Conservation (phyloP, 2,113 vertebrate genomes). For the Laticauda colubrina region DNA sequence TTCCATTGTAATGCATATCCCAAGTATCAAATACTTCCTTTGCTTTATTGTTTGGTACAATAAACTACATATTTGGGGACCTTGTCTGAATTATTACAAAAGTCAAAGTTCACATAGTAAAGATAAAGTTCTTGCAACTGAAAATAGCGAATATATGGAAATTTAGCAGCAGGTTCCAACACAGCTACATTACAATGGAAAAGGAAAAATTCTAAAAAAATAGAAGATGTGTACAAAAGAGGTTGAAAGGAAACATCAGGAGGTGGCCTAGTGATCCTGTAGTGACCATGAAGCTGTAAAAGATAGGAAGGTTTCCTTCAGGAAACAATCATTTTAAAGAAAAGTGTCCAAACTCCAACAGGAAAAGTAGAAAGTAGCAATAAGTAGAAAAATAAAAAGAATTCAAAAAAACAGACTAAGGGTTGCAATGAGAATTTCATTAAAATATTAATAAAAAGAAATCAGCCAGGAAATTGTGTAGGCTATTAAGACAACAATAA, state of each 20-base stretch:
- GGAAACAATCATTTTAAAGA: background rate
- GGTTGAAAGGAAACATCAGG: background rate
- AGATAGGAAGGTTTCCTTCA: background rate
- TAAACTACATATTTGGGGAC: background rate
- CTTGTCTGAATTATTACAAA: background rate
- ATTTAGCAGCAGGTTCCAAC: background rate
- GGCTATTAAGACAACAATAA: background rate
- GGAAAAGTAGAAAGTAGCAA: background rate
- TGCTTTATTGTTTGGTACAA: background rate
- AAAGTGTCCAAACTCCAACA: background rate
- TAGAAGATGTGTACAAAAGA: background rate
- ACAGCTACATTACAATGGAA: background rate
- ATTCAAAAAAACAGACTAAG: background rate
- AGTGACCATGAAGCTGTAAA: background rate
- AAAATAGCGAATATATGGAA: background rate
- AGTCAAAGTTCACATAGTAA: background rate
- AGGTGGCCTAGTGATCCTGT: background rate
- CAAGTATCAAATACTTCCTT: background rate
- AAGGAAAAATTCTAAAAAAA: background rate
- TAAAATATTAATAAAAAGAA: background rate
- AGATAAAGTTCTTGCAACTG: background rate
- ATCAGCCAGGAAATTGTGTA: background rate
- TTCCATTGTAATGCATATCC: background rate
- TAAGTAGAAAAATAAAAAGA: background rate
- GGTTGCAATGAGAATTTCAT: background rate